phyloP scores from a whole-genome alignment of 1,140 invertebrate genomes.

The Protaetia brevitarsis region DNA sequence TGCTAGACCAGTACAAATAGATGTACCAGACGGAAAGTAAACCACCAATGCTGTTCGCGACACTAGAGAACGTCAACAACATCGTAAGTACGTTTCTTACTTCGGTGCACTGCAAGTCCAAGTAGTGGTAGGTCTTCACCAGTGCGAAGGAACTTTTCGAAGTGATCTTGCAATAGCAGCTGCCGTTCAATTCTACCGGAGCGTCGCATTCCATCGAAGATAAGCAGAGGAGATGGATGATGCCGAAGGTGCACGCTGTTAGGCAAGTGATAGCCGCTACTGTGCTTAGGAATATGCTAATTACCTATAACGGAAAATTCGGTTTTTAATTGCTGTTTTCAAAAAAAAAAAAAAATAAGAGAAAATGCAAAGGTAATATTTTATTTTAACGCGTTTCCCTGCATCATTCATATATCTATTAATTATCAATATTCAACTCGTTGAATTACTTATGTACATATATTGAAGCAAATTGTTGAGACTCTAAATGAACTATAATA shows the following conservation, averaged over 20 bases:
- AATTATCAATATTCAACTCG: too few relatives aligned
- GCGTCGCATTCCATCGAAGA: slow-evolving; percentile 45
- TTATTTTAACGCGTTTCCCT: too few relatives aligned
- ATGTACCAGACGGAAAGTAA: slow-evolving; percentile 50
- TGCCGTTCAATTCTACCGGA: slow-evolving; percentile 40
- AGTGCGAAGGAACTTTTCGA: slow-evolving; percentile 28
- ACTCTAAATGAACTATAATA: too few relatives aligned
- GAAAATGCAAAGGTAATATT: background rate
- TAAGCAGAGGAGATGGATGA: slow-evolving; percentile 49
- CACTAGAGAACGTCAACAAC: slow-evolving; percentile 47
- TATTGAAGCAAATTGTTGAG: too few relatives aligned
- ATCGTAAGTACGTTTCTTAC: slow-evolving; percentile 47
- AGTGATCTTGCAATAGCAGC: slow-evolving; percentile 41
- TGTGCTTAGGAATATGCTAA: slow-evolving; percentile 47
- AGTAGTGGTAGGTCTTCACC: slow-evolving; percentile 45
- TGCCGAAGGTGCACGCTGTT: slow-evolving; percentile 48
- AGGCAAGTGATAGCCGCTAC: slow-evolving; percentile 46
- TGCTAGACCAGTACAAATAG: slow-evolving; percentile 50
- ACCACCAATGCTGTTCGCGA: slow-evolving; percentile 45
- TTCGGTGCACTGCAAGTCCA: slow-evolving; percentile 50
- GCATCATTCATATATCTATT: too few relatives aligned
- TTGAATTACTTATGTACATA: too few relatives aligned
- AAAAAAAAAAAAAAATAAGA: background rate
- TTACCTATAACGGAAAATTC: slow-evolving; percentile 41
- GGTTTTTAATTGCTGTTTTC: too few relatives aligned